Evolutionary conservation across 2,888 invertebrate species (phyloP).

Genomic region (Notodonta dromedarius): DNA sequence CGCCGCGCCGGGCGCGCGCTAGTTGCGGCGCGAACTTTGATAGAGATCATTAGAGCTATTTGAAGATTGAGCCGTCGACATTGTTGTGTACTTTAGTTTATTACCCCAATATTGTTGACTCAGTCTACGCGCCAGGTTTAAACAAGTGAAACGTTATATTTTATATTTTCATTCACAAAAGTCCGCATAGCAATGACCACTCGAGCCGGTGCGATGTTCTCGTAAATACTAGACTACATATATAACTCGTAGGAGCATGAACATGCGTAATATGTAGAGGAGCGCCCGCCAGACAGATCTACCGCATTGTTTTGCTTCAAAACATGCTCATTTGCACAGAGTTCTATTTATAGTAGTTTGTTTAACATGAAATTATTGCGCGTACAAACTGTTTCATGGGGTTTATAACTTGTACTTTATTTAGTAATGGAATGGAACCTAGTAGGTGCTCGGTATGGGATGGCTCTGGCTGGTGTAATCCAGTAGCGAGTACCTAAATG

Average conservation of each 20-base stretch:
- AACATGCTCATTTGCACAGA: background rate
- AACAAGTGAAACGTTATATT: too few relatives aligned
- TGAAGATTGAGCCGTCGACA: background rate
- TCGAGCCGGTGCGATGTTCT: background rate
- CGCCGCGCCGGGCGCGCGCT: background rate
- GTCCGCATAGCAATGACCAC: background rate
- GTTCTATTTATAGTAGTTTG: background rate
- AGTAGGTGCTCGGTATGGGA: too few relatives aligned
- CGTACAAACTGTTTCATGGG: too few relatives aligned
- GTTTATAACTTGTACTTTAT: too few relatives aligned
- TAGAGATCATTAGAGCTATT: background rate
- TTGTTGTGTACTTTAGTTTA: background rate
- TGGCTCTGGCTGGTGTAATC: background rate
- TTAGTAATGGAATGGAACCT: too few relatives aligned
- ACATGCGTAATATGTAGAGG: background rate
- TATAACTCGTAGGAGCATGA: background rate
- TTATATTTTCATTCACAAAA: background rate
- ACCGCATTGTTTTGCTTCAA: background rate
- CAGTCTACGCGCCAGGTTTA: too few relatives aligned
- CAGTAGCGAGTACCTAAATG: background rate
- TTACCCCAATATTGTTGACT: too few relatives aligned
- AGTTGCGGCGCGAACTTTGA: constrained; percentile 3
- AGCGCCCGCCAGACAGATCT: too few relatives aligned
- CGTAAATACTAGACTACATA: background rate
- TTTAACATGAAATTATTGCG: too few relatives aligned